Evolutionary conservation across 2,888 invertebrate genomes (phyloP), one percentile per base, ranked within the genome.

Genomic region (Agrotis segetum): DNA sequence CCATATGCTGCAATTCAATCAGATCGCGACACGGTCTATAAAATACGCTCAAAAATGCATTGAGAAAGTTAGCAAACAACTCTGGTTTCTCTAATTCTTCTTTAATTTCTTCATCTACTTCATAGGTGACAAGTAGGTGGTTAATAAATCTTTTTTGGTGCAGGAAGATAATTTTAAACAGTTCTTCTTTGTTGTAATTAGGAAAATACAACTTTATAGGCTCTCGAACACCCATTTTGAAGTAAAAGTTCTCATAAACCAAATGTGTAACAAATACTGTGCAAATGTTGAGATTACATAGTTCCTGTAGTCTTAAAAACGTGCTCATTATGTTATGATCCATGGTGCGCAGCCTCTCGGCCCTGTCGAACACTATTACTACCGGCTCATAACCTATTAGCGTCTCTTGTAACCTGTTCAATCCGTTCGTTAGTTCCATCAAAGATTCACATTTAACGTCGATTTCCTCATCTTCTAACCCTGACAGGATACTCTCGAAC

Each of bases 11-110:
- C 67, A 99, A 96, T 93, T 99, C 99, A 34, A 97, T 97, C 62
- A 99, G 92, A 96, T 99, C 98, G 29, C 99, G 96, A 92, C 99
- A 99, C 44, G 97, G 98, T 87, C 98, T 96, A 88, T 98, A 98
- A 93, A 98, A 99, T 50, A 99, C 98, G 82, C 98, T 98, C 6
- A 99, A 95, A 90, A 99, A 98, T 60, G 98, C 97, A 91, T 97
- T 98, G 64, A 99, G 93, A 93, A 98, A 99, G 93, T 97, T 98
- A 60, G 96, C 96, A 92, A 98, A 99, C 88, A 99, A 97, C 77
- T 97, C 96, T 59, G 94, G 93, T 83, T 92, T 92, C 79, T 91
- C 88, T 63, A 96, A 88, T 84, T 95, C 94, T 53, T 78, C 74
- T 85, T 86, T 88, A 44, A 93, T 84, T 55, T 88, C 85, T 87